Conservation (phyloP, 2,888 invertebrate species). For the Xylota sylvarum region DNA sequence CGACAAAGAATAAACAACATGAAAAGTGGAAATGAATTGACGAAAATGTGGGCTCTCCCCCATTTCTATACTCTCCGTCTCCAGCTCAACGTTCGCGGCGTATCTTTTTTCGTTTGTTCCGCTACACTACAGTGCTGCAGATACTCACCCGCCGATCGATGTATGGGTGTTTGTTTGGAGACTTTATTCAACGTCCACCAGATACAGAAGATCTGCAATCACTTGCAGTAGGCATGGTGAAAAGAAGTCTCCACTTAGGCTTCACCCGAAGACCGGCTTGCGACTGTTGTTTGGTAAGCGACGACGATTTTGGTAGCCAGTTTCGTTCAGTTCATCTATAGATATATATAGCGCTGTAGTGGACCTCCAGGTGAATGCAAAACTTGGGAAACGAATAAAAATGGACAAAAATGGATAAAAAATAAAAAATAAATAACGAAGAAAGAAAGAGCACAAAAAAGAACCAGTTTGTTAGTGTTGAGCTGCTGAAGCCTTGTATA, state of each 20-base stretch:
- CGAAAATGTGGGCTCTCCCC: constrained; percentile 28
- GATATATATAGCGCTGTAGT: neutral
- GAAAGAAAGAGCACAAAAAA: constrained; percentile 54
- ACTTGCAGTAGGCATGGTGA: constrained; percentile 20
- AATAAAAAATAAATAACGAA: constrained; percentile 41
- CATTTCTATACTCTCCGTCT: neutral
- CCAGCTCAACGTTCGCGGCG: neutral
- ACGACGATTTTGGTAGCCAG: constrained; percentile 46
- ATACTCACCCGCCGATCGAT: neutral
- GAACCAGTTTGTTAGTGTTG: constrained; percentile 56
- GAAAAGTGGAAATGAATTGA: constrained; percentile 37
- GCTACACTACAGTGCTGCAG: constrained; percentile 28
- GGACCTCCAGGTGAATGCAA: constrained; percentile 39
- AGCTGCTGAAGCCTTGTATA: constrained; percentile 44
- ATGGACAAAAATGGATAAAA: constrained; percentile 26
- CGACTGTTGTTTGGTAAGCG: constrained; percentile 13
- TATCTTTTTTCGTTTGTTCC: constrained; percentile 23
- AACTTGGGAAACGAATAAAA: constrained; percentile 45
- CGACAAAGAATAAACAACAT: constrained; percentile 7
- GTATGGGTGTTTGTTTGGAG: constrained; percentile 14
- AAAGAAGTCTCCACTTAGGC: constrained; percentile 14
- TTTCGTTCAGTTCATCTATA: constrained; percentile 70
- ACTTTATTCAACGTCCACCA: constrained; percentile 6
- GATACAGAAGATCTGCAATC: constrained; percentile 31
- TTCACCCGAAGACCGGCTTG: constrained; percentile 42